Evolutionary conservation across 30 jellyfish, hydroid and myxozoan species (phyloP).

Genomic region (Pseudorhiza aurosa): DNA sequence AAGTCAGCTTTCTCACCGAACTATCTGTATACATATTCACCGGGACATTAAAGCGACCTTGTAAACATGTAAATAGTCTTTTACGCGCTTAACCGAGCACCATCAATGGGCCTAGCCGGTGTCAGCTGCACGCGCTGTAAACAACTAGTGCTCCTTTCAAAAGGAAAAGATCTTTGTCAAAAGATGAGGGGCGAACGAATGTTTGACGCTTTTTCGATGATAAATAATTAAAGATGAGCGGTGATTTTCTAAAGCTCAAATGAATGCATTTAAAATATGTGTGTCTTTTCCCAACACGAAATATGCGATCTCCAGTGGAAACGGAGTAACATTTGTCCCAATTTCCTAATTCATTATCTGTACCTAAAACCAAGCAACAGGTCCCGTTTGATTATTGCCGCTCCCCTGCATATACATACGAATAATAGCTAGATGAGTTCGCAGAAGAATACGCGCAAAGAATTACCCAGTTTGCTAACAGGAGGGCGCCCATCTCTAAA

Average conservation of each 20-base stretch:
- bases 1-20: not conserved
- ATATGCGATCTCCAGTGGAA: not conserved
- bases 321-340: not conserved
- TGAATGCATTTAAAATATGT: not conserved
- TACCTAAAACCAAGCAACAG: not conserved
- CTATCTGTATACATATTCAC: slow-evolving; percentile 1
- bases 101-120: slow-evolving; percentile 72
- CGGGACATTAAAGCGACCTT: slow-evolving; percentile 14
- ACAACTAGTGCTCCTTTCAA: slow-evolving; percentile 42
- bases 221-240: slow-evolving; percentile 16
- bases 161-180: not conserved
- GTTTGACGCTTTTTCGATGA: slow-evolving; percentile 30
- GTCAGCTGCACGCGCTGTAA: slow-evolving; percentile 37
- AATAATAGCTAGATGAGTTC: no score
- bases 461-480: no score
- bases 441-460: no score
- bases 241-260: not conserved
- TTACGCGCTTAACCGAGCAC: slow-evolving; percentile 35
- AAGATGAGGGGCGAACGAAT: not conserved
- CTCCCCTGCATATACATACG: no score
- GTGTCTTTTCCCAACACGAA: no score
- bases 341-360: not conserved
- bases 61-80: slow-evolving; percentile 41
- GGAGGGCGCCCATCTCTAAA: no score
- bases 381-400: no score